Evolutionary conservation across 35 echinoderm and acorn worm genomes (phyloP).

Genomic region (Ophiothrix spiculata): DNA sequence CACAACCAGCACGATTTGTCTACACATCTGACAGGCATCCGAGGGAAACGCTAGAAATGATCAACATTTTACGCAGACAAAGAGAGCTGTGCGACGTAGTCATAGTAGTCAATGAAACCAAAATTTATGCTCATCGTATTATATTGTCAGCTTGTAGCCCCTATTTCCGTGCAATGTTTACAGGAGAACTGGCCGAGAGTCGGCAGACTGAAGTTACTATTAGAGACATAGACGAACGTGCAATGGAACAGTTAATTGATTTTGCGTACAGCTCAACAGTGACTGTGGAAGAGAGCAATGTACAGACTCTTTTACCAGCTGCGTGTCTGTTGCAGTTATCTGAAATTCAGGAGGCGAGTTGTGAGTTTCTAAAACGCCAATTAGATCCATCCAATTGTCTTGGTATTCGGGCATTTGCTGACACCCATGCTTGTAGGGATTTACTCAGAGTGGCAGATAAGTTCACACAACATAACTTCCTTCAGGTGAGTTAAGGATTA

Average conservation of each 20-base stretch:
- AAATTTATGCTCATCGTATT: conserved; percentile 97
- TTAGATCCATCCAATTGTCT: conserved; percentile 93
- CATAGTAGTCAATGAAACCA: conserved; percentile 74
- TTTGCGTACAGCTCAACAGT: conserved; percentile 95
- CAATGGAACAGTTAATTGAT: conserved; percentile 88
- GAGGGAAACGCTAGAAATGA: conserved; percentile 80
- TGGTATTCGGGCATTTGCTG: conserved; percentile 94
- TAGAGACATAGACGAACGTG: conserved; percentile 91
- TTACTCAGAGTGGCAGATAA: conserved; percentile 90
- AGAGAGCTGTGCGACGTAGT: conserved; percentile 97
- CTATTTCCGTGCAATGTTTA: conserved; percentile 99
- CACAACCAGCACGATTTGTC: conserved; percentile 76
- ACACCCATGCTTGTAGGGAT: conserved; percentile 85
- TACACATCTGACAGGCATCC: conserved; percentile 90
- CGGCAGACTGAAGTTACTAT: conserved; percentile 95
- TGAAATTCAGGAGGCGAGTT: conserved; percentile 97
- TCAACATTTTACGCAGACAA: conserved; percentile 78
- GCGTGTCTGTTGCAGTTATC: conserved; percentile 84
- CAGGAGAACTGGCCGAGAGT: conserved; percentile 93
- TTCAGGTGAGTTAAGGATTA: too few species aligned
- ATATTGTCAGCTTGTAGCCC: conserved; percentile 95
- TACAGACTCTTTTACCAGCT: conserved; percentile 87
- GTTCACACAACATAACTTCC: conserved; percentile 93
- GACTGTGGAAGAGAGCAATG: conserved; percentile 91
- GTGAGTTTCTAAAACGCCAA: conserved; percentile 93